Evolutionary conservation across 1,140 invertebrate species (phyloP).

Genomic region (Tigriopus japonicus): DNA sequence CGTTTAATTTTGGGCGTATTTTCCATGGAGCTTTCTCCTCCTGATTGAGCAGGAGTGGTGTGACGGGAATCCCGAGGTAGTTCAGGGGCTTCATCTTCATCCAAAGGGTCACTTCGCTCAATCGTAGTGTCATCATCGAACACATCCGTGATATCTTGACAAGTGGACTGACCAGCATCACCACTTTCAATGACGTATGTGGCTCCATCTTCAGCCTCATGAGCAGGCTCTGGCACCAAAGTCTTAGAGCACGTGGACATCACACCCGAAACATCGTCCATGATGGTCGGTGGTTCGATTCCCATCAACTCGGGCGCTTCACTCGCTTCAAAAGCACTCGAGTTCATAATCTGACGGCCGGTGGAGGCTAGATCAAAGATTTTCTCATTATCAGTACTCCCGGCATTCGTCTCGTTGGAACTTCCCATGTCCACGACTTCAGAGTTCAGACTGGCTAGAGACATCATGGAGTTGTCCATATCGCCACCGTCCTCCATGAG

Average conservation of each 20-base stretch:
- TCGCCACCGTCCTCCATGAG: constrained; percentile 15
- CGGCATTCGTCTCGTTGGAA: neutral
- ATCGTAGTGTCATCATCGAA: constrained; percentile 6
- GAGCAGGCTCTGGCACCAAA: neutral
- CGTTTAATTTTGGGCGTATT: neutral
- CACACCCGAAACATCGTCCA: neutral
- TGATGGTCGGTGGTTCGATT: constrained; percentile 4
- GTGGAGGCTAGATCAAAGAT: neutral
- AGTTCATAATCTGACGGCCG: neutral
- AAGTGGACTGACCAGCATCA: neutral
- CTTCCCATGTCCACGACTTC: constrained; percentile 15
- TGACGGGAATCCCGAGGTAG: constrained; percentile 3
- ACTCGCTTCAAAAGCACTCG: neutral
- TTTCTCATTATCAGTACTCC: neutral
- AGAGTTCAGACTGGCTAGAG: constrained; percentile 19
- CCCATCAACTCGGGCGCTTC: neutral
- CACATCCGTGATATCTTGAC: constrained; percentile 6
- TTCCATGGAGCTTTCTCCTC: neutral
- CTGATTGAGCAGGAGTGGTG: neutral
- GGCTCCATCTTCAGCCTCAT: neutral
- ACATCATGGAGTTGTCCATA: constrained; percentile 17
- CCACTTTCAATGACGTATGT: neutral
- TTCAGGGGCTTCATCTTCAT: constrained; percentile 7
- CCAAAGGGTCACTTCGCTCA: neutral
- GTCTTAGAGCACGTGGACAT: neutral